Percentiles rank a stretch among this genome's conserved stretches.
Evolutionary conservation across 2,113 vertebrate species (phyloP).

Genomic region (Xiphophorus hellerii): DNA sequence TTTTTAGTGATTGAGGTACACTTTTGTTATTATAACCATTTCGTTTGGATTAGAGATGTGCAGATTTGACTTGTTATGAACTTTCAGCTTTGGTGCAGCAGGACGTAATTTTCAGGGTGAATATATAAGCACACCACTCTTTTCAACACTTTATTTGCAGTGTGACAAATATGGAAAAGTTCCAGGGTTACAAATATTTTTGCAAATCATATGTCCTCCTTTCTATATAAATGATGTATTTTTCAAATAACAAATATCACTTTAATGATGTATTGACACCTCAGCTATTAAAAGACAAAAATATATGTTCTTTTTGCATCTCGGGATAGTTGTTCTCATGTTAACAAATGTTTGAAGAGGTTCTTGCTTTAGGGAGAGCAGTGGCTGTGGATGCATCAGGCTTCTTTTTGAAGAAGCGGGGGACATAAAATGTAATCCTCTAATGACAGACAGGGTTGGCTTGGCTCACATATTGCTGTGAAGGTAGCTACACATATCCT

Average conservation of each 20-base stretch:
- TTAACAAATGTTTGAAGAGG: conserved; percentile 52
- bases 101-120: no score
- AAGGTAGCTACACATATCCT: conserved; percentile 68
- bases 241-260: not conserved
- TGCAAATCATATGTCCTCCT: no score
- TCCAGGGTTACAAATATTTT: no score
- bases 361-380: conserved; percentile 45
- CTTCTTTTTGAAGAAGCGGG: conserved; percentile 56
- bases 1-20: no score
- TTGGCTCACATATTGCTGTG: conserved; percentile 63
- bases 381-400: conserved; percentile 35
- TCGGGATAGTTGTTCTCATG: conserved; percentile 12
- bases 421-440: conserved; percentile 72
- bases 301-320: conserved; percentile 21
- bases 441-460: conserved; percentile 67
- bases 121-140: no score
- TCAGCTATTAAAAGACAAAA: not conserved
- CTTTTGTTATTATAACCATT: no score
- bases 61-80: no score
- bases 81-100: no score
- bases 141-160: no score
- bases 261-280: not conserved
- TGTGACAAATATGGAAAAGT: no score
- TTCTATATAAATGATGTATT: not conserved
- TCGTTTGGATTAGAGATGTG: no score